These are phyloP conservation scores for Bothrops jararaca DNA, from an alignment of 2,113 vertebrate species.

Conservation along the genomic window DNA sequence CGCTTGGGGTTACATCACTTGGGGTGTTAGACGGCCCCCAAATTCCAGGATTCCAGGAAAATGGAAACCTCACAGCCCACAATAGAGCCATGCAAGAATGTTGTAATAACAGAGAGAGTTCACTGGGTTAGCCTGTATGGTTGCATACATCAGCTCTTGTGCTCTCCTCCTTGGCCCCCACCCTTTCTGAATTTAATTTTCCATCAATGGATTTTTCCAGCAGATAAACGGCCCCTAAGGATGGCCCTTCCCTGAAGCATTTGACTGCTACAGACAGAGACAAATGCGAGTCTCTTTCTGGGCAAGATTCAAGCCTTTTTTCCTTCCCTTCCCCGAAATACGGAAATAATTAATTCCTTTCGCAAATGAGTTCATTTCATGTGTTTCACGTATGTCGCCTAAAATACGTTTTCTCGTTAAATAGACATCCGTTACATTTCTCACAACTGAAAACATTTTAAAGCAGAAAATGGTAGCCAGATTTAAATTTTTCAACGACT, in stretches of 20 bases:
- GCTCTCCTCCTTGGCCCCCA: too few relatives aligned
- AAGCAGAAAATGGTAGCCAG: background rate
- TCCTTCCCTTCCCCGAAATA: background rate
- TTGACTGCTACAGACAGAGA: background rate
- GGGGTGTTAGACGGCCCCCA: background rate
- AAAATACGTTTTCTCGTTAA: background rate
- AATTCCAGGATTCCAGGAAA: background rate
- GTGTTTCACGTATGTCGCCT: background rate
- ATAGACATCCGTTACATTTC: background rate
- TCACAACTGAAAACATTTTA: background rate
- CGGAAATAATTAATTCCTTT: background rate
- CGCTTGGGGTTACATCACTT: slow-evolving; percentile 3
- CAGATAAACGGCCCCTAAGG: background rate
- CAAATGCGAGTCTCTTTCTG: background rate
- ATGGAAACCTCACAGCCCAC: background rate
- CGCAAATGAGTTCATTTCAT: background rate
- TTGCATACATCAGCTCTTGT: background rate
- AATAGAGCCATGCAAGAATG: too few relatives aligned
- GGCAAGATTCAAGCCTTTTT: background rate
- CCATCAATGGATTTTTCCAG: background rate
- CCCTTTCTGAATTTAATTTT: background rate
- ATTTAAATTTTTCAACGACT: background rate
- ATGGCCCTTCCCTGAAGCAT: background rate
- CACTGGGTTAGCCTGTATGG: background rate
- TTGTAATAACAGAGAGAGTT: background rate